These are phyloP conservation scores for Junco hyemalis DNA, from an alignment of 2,113 vertebrate species.

Conservation along the genomic window DNA sequence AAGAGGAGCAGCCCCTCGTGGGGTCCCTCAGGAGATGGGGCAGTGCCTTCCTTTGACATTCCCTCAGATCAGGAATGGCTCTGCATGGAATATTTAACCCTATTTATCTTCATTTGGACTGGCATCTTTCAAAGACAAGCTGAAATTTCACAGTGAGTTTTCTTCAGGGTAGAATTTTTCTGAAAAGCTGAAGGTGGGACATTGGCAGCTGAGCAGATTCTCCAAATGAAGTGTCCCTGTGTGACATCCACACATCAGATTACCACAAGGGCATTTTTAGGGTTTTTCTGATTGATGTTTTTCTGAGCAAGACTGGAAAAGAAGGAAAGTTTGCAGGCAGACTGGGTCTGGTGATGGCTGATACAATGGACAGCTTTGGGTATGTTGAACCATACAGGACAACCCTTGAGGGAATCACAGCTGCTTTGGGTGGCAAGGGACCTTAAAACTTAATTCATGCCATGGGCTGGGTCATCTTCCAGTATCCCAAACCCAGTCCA, in stretches of 20 bases:
- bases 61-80: neutral
- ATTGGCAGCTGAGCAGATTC: neutral
- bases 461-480: neutral
- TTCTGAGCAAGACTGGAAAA: neutral
- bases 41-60: neutral
- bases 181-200: neutral
- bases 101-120: neutral
- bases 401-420: neutral
- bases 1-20: rapidly evolving
- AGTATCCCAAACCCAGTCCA: neutral
- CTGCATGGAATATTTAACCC: neutral
- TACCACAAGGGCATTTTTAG: neutral
- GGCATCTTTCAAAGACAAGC: neutral
- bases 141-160: neutral
- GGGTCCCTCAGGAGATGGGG: neutral
- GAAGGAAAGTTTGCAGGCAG: neutral
- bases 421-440: neutral
- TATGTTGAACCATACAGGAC: neutral
- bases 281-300: neutral
- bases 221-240: neutral
- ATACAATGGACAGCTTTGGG: neutral
- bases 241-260: neutral
- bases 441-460: neutral
- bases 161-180: neutral
- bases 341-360: neutral